Evolutionary conservation across 2,113 vertebrate species (phyloP).

Genomic region (Pterocles burchelli): DNA sequence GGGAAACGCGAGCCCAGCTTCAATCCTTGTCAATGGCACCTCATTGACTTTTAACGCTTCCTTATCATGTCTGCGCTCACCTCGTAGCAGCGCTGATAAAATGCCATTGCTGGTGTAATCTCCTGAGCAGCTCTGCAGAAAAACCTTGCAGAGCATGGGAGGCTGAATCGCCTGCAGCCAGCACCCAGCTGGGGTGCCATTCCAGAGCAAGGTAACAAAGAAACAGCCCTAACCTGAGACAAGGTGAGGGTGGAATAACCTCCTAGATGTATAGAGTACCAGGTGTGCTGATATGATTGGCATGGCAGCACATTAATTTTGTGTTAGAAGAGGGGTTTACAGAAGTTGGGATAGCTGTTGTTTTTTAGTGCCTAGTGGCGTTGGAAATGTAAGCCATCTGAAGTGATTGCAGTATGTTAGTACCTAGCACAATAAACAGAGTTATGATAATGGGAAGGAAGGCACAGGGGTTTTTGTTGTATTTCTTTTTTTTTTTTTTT

Average conservation of each 20-base stretch:
- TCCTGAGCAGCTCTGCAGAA: slow-evolving; percentile 8
- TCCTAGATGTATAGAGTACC: neutral
- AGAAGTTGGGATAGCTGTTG: neutral
- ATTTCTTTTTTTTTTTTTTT: neutral
- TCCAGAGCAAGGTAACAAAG: neutral
- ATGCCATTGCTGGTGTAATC: slow-evolving; percentile 57
- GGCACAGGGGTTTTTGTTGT: neutral
- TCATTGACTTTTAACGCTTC: slow-evolving; percentile 73
- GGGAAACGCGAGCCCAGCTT: slow-evolving; percentile 25
- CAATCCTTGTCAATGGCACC: slow-evolving; percentile 66
- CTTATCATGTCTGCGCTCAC: slow-evolving; percentile 62
- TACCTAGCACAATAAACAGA: neutral
- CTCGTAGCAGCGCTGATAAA: slow-evolving; percentile 69
- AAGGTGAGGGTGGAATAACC: accelerated
- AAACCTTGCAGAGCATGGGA: neutral
- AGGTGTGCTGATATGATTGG: accelerated
- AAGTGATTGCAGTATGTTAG: neutral
- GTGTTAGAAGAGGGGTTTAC: neutral
- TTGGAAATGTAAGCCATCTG: neutral
- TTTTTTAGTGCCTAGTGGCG: neutral
- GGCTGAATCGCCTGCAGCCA: neutral
- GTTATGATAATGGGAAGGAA: neutral
- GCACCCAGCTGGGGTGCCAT: neutral
- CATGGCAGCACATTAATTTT: accelerated
- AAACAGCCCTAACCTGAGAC: neutral